Conservation (phyloP, 2,797 vertebrate genomes). For the Gambusia yucatana region DNA sequence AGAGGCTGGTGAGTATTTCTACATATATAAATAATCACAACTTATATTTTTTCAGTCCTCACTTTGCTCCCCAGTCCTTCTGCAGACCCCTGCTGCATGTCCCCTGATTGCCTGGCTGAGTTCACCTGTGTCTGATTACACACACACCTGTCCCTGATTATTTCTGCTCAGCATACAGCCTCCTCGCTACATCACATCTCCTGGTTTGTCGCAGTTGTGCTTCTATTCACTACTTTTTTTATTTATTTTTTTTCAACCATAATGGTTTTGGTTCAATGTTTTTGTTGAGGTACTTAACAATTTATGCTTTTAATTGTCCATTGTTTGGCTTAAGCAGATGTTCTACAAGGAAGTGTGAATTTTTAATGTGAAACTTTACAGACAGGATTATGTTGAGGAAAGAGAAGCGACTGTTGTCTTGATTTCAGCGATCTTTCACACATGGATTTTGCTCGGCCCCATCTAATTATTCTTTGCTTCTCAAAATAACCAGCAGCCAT, state of each 20-base stretch:
- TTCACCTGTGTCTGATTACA: slow-evolving; percentile 22
- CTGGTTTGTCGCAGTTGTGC: not conserved
- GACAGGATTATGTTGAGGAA: not conserved
- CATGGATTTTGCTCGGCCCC: not conserved
- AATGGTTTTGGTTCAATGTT: not conserved
- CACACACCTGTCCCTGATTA: slow-evolving; percentile 4
- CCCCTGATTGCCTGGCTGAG: slow-evolving; percentile 4
- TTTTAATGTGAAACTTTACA: not conserved
- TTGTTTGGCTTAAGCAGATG: not conserved
- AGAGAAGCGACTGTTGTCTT: not conserved
- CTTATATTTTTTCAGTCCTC: not conserved
- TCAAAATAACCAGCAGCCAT: not conserved
- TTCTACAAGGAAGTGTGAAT: not conserved
- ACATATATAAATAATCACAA: not conserved
- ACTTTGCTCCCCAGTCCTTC: not conserved
- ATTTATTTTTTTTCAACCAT: not conserved
- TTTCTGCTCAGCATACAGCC: not conserved
- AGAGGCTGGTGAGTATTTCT: not conserved
- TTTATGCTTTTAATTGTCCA: not conserved
- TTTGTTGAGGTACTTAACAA: not conserved
- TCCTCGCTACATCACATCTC: not conserved
- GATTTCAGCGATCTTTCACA: not conserved
- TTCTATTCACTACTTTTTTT: not conserved
- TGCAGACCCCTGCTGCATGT: slow-evolving; percentile 4
- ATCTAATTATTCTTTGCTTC: not conserved